These are phyloP conservation scores for Osmerus eperlanus DNA, from an alignment of 2,113 vertebrate species.

Conservation along the genomic window DNA sequence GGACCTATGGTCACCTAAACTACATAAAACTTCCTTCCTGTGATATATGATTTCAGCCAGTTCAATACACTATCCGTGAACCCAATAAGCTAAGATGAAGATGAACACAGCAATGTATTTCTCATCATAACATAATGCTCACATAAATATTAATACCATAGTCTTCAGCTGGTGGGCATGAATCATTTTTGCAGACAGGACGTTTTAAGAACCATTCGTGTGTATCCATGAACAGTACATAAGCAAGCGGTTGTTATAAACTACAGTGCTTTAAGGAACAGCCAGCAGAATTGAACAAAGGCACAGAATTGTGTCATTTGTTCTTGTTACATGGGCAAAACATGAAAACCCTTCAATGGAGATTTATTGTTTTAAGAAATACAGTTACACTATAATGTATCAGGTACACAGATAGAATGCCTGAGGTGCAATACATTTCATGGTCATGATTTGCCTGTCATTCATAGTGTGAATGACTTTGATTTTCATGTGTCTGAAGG, in stretches of 20 bases:
- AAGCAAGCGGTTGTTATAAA: conserved; percentile 67
- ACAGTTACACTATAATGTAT: background rate
- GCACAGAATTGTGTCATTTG: conserved; percentile 42
- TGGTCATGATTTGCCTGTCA: background rate
- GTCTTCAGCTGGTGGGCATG: conserved; percentile 73
- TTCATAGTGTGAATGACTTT: background rate
- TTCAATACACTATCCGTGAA: too few relatives aligned
- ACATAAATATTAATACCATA: conserved; percentile 76
- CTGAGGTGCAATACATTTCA: too few relatives aligned
- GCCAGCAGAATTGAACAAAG: conserved; percentile 8
- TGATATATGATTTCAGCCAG: too few relatives aligned
- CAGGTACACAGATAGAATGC: too few relatives aligned
- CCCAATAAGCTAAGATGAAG: too few relatives aligned
- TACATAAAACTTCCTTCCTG: too few relatives aligned
- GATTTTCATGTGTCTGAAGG: conserved; percentile 66
- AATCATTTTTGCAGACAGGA: conserved; percentile 71
- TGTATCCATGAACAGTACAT: conserved; percentile 64
- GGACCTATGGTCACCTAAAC: too few relatives aligned
- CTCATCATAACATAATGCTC: conserved; percentile 74
- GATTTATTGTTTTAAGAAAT: background rate
- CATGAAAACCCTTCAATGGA: background rate
- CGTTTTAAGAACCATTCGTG: conserved; percentile 68
- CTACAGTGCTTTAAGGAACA: conserved; percentile 52
- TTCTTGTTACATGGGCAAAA: conserved; percentile 27
- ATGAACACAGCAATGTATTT: conserved; percentile 76